A percentile compares a stretch with the other conserved stretches of the same genome.
phyloP scores from a whole-genome alignment of 2,888 invertebrate species.

The Vanessa cardui region DNA sequence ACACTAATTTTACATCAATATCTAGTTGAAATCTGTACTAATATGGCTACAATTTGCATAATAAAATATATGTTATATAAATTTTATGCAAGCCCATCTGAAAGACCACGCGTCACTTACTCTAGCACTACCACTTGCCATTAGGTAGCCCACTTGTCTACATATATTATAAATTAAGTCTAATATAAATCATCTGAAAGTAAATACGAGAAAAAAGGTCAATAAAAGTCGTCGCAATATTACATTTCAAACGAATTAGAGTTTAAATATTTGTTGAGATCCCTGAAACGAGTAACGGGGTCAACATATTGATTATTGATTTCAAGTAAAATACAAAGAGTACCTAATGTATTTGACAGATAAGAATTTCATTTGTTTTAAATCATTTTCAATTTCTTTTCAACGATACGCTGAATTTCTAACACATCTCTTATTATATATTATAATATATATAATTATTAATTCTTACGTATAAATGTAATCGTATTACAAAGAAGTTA shows the following conservation, averaged over 20 bases:
- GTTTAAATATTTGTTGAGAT: constrained; percentile 20
- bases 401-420: constrained; percentile 22
- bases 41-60: no score
- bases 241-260: constrained; percentile 19
- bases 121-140: no score
- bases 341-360: constrained; percentile 24
- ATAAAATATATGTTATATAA: no score
- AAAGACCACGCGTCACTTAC: no score
- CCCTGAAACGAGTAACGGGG: constrained; percentile 12
- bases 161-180: no score
- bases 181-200: neutral
- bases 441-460: constrained; percentile 22
- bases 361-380: constrained; percentile 33
- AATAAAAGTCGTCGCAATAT: constrained; percentile 8
- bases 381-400: constrained; percentile 19
- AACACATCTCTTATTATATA: constrained; percentile 14
- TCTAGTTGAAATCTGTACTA: no score
- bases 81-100: no score
- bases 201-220: neutral
- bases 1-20: no score
- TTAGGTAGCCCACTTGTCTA: no score
- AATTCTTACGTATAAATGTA: constrained; percentile 1
- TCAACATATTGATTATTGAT: constrained; percentile 36
- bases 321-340: constrained; percentile 25
- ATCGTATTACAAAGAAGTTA: no score